These are phyloP conservation scores for Athripsodes cinereus DNA, from an alignment of 2,888 invertebrate species.

Conservation along the genomic window DNA sequence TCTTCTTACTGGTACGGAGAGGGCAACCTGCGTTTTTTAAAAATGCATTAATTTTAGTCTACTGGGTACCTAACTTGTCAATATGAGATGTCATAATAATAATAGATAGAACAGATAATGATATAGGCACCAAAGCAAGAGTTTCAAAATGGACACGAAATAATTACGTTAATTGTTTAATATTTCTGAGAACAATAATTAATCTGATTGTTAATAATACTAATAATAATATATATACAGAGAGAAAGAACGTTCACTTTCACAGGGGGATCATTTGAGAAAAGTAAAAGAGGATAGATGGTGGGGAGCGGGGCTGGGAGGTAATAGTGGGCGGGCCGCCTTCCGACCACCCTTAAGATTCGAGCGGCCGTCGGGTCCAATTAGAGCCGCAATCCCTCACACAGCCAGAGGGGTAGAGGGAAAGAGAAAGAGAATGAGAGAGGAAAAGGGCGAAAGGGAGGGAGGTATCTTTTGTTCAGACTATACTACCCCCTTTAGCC, in stretches of 20 bases:
- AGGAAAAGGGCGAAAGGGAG: conserved; percentile 47
- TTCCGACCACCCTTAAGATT: conserved; percentile 51
- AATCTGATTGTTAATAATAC: background rate
- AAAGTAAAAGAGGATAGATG: conserved; percentile 13
- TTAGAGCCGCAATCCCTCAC: conserved; percentile 54
- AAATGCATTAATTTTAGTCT: too few species aligned
- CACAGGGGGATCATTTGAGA: conserved; percentile 8
- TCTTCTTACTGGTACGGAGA: too few species aligned
- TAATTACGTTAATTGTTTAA: background rate
- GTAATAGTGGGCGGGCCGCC: conserved; percentile 43
- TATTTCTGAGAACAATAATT: background rate
- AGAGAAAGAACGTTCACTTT: conserved; percentile 2
- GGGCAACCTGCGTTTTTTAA: too few species aligned
- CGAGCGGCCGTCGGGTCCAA: conserved; percentile 54
- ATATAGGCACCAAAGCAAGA: too few species aligned
- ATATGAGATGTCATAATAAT: too few species aligned
- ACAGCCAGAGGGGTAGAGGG: conserved; percentile 38
- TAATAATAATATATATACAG: background rate
- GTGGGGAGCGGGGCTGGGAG: conserved; percentile 31
- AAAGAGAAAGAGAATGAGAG: conserved; percentile 2
- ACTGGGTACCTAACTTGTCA: too few species aligned
- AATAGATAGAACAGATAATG: too few species aligned
- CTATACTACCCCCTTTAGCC: conserved; percentile 30
- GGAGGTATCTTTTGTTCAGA: conserved; percentile 31
- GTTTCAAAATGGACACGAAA: too few species aligned